A percentile compares a stretch with the other conserved stretches of the same genome.
These are phyloP conservation scores for Romanogobio albipinnatus DNA, from an alignment of 2,113 vertebrate genomes.

Conservation along the genomic window DNA sequence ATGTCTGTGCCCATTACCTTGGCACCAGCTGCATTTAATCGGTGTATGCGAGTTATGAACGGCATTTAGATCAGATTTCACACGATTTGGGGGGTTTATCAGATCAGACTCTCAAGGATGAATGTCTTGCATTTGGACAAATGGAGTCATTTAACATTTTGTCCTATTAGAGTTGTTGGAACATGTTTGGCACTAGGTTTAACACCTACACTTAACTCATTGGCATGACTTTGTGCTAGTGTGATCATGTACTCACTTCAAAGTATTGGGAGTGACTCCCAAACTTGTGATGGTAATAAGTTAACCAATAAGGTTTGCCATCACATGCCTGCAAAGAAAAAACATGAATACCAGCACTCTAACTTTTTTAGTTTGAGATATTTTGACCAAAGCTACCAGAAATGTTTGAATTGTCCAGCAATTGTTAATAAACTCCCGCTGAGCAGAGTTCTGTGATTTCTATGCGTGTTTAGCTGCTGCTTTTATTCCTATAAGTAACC, in stretches of 20 bases:
- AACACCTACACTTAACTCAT: background rate
- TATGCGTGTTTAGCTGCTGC: background rate
- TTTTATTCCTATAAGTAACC: background rate
- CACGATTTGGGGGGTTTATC: background rate
- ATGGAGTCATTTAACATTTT: background rate
- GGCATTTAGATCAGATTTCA: slow-evolving; percentile 3
- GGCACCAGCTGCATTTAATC: slow-evolving; percentile 26
- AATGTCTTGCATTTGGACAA: background rate
- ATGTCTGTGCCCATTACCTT: slow-evolving; percentile 21
- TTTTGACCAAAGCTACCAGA: background rate
- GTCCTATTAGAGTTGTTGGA: background rate
- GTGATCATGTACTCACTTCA: background rate
- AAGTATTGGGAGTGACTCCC: background rate
- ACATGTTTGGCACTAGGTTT: background rate
- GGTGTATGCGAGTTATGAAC: slow-evolving; percentile 3
- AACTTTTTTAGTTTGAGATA: background rate
- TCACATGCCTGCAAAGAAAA: background rate
- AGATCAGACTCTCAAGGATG: background rate
- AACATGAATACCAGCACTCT: background rate
- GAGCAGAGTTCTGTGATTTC: background rate
- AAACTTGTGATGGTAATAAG: background rate
- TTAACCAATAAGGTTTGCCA: background rate
- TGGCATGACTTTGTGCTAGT: background rate
- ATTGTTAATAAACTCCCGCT: background rate
- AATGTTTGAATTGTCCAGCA: slow-evolving; percentile 8